Base-by-base conservation (phyloP, 2,113 vertebrate species). In the Burhinus bistriatus region DNA sequence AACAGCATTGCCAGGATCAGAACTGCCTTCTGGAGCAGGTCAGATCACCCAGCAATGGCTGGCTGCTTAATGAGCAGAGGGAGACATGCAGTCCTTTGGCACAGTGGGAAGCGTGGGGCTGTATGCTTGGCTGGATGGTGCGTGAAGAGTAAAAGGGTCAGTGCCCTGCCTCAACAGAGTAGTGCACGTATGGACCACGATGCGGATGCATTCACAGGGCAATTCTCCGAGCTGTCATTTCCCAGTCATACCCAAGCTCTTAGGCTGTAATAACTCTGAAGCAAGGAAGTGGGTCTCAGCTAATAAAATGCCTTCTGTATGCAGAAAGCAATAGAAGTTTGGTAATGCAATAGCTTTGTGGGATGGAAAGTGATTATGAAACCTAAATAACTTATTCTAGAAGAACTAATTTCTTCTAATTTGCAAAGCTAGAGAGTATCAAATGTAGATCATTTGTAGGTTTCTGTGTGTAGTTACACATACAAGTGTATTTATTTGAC, bases 381-480 rank as follows among this genome's bases (percentile, higher is more conserved):
- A 91, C 34, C 82, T 89, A 89, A 82, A 89, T 89, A 58, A 84
- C 47, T 93, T 84, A 75, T 64, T 92, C 71, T 92, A 83, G 90
- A 96, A 93, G 77, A 87, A 59, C 45, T 90, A 87, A 83, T 93
- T 83, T 73, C 70, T 96, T 91, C 84, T 83, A 61, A 83, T 76
- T 90, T 61, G 54, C 91, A 70, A 92, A 81, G 40, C 72, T 34
- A 25, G 22, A 80, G 30, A 87, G 26, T 92, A 65, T 86, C 4
- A 51, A 51, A 6, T 29, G 5, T 38, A 71, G 79, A 87, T 89
- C 0, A 6, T 95, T 92, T 96, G 81, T 90, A 92, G 75, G 72
- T 88, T 96, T 96, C 71, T 93, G 47, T 78, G 73, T 89, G 83
- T 62, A 84, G 76, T 84, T 96, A 71, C 58, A 86, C 49, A 87